Conservation (phyloP, 2,113 vertebrate genomes). For the Oxyura jamaicensis region DNA sequence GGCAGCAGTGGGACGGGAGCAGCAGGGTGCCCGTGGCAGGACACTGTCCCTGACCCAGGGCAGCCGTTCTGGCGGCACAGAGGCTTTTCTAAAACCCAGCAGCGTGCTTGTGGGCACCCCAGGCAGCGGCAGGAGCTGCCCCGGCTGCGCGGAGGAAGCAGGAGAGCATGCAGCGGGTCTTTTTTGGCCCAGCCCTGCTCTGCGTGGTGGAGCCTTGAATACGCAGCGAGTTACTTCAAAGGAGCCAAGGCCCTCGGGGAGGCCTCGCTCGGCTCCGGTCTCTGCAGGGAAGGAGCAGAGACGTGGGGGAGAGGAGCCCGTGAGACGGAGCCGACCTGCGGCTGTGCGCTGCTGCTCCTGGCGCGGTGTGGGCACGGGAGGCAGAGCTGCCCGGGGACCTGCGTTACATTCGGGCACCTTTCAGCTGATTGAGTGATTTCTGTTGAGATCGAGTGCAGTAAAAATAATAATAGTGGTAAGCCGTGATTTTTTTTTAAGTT, state of each 20-base stretch:
- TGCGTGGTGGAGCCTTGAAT: rapidly evolving
- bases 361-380: rapidly evolving
- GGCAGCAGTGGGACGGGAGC: too few species aligned
- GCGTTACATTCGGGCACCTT: neutral
- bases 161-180: neutral
- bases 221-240: neutral
- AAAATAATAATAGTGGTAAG: neutral
- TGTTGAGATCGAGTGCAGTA: neutral
- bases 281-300: neutral
- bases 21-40: neutral
- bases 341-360: rapidly evolving
- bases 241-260: neutral
- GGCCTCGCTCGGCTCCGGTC: neutral
- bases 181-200: neutral
- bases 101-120: rapidly evolving
- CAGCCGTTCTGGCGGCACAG: rapidly evolving
- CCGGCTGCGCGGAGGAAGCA: neutral
- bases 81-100: too few species aligned
- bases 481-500: neutral
- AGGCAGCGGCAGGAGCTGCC: neutral
- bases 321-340: neutral
- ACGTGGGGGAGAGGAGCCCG: neutral
- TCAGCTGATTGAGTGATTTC: neutral
- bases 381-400: rapidly evolving
- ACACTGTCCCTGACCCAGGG: rapidly evolving